phyloP scores from a whole-genome alignment of 2,797 vertebrate species.

The Dermochelys coriacea region DNA sequence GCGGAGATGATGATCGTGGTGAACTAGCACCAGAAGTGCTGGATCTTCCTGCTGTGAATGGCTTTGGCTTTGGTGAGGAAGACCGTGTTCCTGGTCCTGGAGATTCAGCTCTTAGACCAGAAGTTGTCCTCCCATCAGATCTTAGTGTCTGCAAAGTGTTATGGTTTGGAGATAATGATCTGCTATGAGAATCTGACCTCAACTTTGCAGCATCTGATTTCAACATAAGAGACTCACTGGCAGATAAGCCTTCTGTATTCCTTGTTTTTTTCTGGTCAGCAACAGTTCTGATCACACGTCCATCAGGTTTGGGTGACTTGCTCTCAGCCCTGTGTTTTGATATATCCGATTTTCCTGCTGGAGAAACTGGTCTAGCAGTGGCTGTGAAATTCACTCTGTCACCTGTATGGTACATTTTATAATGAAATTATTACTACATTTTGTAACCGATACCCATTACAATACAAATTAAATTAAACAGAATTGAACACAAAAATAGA shows the following conservation, averaged over 20 bases:
- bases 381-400: constrained; percentile 90
- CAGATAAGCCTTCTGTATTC: constrained; percentile 89
- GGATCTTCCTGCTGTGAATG: constrained; percentile 85
- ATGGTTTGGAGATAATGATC: constrained; percentile 97
- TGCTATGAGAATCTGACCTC: constrained; percentile 96
- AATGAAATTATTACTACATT: constrained; percentile 64
- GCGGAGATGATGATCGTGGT: constrained; percentile 89
- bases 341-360: constrained; percentile 85
- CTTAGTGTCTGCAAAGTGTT: constrained; percentile 97
- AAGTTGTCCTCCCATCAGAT: constrained; percentile 89
- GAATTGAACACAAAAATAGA: constrained; percentile 18
- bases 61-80: constrained; percentile 95
- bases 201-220: constrained; percentile 95
- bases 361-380: constrained; percentile 86
- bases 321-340: constrained; percentile 91
- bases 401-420: constrained; percentile 85
- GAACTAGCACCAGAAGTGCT: constrained; percentile 89
- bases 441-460: background rate
- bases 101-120: constrained; percentile 91
- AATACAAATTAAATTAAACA: constrained; percentile 7
- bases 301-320: constrained; percentile 90
- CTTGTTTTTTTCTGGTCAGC: constrained; percentile 90
- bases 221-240: constrained; percentile 94
- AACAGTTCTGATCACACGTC: constrained; percentile 85
- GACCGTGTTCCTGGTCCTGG: constrained; percentile 94